Percentiles rank a stretch among this genome's conserved stretches.
Evolutionary conservation across 2,113 vertebrate species (phyloP).

Genomic region (Anhinga rufa): DNA sequence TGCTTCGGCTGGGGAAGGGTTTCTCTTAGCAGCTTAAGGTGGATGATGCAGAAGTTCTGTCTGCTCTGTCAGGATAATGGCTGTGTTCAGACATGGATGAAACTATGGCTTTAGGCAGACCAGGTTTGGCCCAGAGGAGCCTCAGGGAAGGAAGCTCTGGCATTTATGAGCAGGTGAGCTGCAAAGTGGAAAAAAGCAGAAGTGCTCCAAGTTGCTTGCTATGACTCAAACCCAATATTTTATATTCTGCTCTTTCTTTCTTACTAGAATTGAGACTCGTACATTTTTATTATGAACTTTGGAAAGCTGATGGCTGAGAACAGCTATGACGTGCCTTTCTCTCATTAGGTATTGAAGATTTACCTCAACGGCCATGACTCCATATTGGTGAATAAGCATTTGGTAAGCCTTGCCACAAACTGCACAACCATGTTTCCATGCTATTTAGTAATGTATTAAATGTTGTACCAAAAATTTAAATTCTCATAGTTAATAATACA

Average conservation of each 20-base stretch:
- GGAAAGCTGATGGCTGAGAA: background rate
- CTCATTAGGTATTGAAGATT: background rate
- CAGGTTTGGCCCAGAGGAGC: background rate
- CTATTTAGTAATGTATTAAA: background rate
- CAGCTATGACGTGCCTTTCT: background rate
- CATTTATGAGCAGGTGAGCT: background rate
- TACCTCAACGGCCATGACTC: background rate
- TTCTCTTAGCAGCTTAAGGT: background rate
- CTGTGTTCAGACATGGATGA: background rate
- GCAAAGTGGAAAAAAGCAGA: background rate
- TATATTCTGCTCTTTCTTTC: background rate
- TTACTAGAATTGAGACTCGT: background rate
- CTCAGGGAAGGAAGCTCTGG: background rate
- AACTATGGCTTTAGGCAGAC: background rate
- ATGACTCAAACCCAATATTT: background rate
- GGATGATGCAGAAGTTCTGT: background rate
- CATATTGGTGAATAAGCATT: background rate
- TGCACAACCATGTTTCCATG: rapidly evolving
- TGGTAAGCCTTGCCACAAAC: background rate
- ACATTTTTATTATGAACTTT: background rate
- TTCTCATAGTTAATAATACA: background rate
- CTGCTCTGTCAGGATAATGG: background rate
- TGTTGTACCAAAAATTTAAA: background rate
- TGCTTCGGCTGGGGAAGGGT: background rate
- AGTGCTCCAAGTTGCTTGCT: background rate